These are phyloP conservation scores for Macrobrachium rosenbergii DNA, from an alignment of 1,140 invertebrate species.

Conservation along the genomic window DNA sequence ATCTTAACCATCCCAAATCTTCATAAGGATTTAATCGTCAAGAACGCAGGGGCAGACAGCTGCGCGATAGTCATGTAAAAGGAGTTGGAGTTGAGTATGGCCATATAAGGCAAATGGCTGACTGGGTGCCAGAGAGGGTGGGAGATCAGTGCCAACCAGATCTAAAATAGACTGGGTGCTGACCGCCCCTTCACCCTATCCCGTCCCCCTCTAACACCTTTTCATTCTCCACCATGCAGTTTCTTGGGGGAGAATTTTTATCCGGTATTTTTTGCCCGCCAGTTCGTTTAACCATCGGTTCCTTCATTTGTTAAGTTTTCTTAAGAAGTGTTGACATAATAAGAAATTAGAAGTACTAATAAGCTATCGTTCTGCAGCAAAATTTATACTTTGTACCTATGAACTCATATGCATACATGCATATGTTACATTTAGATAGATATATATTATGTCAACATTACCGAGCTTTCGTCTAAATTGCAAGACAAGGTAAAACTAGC, in stretches of 20 bases:
- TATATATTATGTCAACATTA: background rate
- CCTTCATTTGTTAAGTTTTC: too few relatives aligned
- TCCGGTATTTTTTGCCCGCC: background rate
- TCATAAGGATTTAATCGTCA: background rate
- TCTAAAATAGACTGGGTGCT: slow-evolving; percentile 27
- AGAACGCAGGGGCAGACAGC: background rate
- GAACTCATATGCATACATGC: too few relatives aligned
- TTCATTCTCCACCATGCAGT: background rate
- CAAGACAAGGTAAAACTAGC: too few relatives aligned
- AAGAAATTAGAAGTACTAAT: too few relatives aligned
- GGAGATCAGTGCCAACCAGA: background rate
- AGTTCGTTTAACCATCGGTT: background rate
- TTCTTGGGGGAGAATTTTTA: background rate
- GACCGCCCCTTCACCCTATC: background rate
- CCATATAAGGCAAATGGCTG: slow-evolving; percentile 18
- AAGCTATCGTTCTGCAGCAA: too few relatives aligned
- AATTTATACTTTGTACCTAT: too few relatives aligned
- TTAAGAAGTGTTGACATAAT: too few relatives aligned
- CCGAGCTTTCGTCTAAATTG: too few relatives aligned
- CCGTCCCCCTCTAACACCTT: background rate
- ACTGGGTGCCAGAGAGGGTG: background rate
- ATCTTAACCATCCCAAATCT: too few relatives aligned
- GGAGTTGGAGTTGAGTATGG: background rate
- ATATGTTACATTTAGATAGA: background rate
- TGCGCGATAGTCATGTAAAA: background rate